A percentile compares a stretch with the other conserved stretches of the same genome.
Evolutionary conservation across 64 coral and sea anemone genomes (phyloP).

Genomic region (Actinia tenebrosa): DNA sequence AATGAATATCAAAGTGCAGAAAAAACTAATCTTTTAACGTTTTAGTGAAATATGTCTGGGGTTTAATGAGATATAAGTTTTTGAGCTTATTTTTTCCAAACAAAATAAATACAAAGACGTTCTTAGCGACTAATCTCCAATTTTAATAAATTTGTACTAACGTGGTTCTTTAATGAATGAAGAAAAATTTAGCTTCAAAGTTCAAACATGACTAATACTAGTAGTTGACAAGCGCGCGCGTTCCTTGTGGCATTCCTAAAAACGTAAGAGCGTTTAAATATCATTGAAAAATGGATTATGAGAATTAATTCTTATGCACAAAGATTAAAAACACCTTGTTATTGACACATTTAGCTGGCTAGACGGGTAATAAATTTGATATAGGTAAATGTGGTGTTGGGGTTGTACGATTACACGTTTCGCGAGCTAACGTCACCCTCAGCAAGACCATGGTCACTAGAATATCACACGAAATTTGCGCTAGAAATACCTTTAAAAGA

Average conservation of each 20-base stretch:
- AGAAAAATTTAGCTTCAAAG: not conserved
- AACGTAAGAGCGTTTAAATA: not conserved
- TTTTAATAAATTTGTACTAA: not conserved
- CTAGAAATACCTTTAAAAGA: not conserved
- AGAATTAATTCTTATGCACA: not conserved
- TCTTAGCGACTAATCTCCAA: not conserved
- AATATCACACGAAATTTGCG: not conserved
- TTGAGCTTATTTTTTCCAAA: too few relatives aligned
- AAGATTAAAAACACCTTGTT: not conserved
- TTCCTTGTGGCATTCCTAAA: not conserved
- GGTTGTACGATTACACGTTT: not conserved
- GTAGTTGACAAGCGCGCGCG: not conserved
- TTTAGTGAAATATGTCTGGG: too few relatives aligned
- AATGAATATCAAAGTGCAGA: too few relatives aligned
- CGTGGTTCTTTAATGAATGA: not conserved
- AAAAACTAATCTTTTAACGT: too few relatives aligned
- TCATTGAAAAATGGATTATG: not conserved
- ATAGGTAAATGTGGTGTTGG: not conserved
- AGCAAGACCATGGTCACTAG: not conserved
- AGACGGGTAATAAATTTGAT: not conserved
- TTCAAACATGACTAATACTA: not conserved
- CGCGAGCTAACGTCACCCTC: not conserved
- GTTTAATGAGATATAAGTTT: too few relatives aligned
- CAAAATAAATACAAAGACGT: not conserved
- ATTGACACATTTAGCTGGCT: not conserved